A percentile compares a stretch with the other conserved stretches of the same genome.
Evolutionary conservation across 1,140 invertebrate species (phyloP).

Genomic region (Lucilia cuprina): DNA sequence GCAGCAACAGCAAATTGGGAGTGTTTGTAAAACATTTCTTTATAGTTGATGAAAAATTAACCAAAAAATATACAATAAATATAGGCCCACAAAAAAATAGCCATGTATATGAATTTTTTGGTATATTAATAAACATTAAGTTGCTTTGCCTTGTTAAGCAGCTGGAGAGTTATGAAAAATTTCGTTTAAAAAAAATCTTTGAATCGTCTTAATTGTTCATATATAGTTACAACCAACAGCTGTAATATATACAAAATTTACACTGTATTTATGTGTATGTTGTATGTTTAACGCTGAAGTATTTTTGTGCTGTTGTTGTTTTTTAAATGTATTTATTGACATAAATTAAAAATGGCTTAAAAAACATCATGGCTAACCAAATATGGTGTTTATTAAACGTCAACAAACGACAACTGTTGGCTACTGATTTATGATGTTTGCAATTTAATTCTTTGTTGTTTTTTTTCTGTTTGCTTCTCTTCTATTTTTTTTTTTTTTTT

Average conservation of each 20-base stretch:
- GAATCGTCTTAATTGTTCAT: too few relatives aligned
- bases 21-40: not conserved
- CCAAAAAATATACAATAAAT: too few relatives aligned
- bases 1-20: too few relatives aligned
- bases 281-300: not conserved
- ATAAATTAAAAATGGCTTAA: constrained; percentile 43
- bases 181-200: too few relatives aligned
- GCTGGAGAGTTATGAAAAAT: too few relatives aligned
- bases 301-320: not conserved
- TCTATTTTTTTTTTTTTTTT: not conserved
- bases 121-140: too few relatives aligned
- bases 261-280: too few relatives aligned
- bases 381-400: constrained; percentile 43
- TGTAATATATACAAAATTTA: too few relatives aligned
- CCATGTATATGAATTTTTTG: too few relatives aligned
- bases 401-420: constrained; percentile 38
- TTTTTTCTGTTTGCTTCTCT: not conserved
- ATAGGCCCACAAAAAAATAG: too few relatives aligned
- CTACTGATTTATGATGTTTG: constrained; percentile 41
- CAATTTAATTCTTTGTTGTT: constrained; percentile 32
- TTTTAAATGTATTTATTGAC: constrained; percentile 1
- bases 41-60: constrained; percentile 32
- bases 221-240: too few relatives aligned
- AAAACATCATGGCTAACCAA: constrained; percentile 41
- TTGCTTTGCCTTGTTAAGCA: too few relatives aligned